Conservation (phyloP, 2,113 vertebrate genomes). For the Amblyornis subalaris region DNA sequence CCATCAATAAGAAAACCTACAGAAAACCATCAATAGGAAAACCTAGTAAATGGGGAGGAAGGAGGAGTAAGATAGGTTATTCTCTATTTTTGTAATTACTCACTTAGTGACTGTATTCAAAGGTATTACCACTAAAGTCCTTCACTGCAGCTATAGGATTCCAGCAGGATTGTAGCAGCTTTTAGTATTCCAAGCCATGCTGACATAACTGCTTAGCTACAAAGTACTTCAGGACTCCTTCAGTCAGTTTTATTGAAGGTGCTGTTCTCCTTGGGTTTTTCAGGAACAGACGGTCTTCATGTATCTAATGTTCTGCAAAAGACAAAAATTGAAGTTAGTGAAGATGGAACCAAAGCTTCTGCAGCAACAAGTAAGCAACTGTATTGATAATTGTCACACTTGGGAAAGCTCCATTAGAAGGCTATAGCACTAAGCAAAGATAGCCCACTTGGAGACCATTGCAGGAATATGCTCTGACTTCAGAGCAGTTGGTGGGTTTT, state of each 20-base stretch:
- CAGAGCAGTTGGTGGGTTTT: not conserved
- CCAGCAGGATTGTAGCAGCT: not conserved
- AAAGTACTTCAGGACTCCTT: not conserved
- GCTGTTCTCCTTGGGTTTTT: not conserved
- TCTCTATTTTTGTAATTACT: not conserved
- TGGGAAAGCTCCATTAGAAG: not conserved
- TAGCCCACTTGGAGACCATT: not conserved
- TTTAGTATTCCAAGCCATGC: not conserved
- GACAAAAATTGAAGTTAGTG: constrained; percentile 92
- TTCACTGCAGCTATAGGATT: not conserved
- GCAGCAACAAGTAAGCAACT: constrained; percentile 85
- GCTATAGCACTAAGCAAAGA: not conserved
- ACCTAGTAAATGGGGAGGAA: not conserved
- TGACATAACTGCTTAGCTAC: not conserved
- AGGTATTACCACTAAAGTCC: not conserved
- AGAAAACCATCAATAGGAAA: not conserved
- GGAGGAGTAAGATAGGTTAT: not conserved
- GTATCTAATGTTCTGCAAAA: constrained; percentile 90
- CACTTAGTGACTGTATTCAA: not conserved
- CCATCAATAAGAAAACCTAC: not conserved
- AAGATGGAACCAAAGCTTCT: constrained; percentile 94
- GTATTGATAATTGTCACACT: not conserved
- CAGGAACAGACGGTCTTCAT: constrained; percentile 82
- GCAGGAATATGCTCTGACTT: not conserved
- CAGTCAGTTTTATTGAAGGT: not conserved